Evolutionary conservation across 1,140 invertebrate species (phyloP), one percentile per base, ranked within the genome.

Genomic region (Lethrus apterus): DNA sequence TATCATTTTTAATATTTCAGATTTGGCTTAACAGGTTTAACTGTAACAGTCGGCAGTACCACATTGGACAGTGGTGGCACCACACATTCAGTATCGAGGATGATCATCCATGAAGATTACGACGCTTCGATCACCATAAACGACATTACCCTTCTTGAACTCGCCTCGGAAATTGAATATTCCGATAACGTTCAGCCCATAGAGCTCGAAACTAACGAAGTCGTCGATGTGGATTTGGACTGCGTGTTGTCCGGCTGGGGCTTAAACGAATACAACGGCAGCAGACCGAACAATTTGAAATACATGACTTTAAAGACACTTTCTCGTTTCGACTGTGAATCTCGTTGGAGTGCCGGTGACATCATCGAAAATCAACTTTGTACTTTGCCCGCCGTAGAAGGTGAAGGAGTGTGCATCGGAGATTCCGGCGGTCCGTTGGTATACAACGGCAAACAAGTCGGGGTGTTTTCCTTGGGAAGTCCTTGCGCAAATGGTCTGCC

Each of bases 391-490:
- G 63, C 60, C 23, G 77, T 76, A 2, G 71, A 78, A 63, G 77
- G 77, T 2, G 75, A 76, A 64, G 74, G 75, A 21, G 71, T 73
- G 17, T 77, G 75, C 45, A 68, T 75, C 57, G 75, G 78, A 32
- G 78, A 81, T 63, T 78, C 76, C 2, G 79, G 79, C 31, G 72
- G 79, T 42, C 75, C 77, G 23, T 46, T 81, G 33, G 66, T 35
- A n/a, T 14, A 15, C 4, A 40, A 7, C 17, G 24, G 33, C 29
- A 36, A 15, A 5, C 46, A 47, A 17, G 10, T 29, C 11, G 40
- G 40, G 15, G 15, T 42, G 24, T 13, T 23, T 1, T 42, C 40
- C 4, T 42, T 24, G 19, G 40, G 15, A 0, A 23, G 21, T 17
- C 19, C 11, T n/a, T 42, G 40, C 11, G 40, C 40, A 9, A 10